Evolutionary conservation across 2,113 vertebrate genomes (phyloP).

Genomic region (Geococcyx californianus): DNA sequence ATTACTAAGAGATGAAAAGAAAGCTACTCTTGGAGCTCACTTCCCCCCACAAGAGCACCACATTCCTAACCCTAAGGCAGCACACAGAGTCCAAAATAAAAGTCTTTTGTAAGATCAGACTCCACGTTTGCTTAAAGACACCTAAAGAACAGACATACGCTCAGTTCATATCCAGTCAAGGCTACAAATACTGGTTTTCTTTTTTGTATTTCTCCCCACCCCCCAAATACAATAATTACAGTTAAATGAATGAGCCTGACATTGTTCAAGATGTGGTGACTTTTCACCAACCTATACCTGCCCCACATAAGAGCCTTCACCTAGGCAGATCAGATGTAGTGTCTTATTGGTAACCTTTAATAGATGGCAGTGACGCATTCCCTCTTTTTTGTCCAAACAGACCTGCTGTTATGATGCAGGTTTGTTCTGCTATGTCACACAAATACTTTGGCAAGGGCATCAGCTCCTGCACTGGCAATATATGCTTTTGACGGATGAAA

Average conservation of each 20-base stretch:
- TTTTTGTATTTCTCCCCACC: slow-evolving; percentile 55
- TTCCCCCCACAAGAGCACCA: slow-evolving; percentile 82
- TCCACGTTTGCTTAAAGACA: slow-evolving; percentile 84
- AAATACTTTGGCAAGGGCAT: slow-evolving; percentile 98
- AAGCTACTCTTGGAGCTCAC: slow-evolving; percentile 83
- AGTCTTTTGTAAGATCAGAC: slow-evolving; percentile 80
- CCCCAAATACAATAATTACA: slow-evolving; percentile 86
- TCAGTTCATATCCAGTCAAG: slow-evolving; percentile 84
- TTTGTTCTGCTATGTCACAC: slow-evolving; percentile 82
- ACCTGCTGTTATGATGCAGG: slow-evolving; percentile 68
- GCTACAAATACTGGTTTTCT: slow-evolving; percentile 84
- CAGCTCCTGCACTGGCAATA: slow-evolving; percentile 97
- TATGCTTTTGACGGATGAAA: slow-evolving; percentile 99
- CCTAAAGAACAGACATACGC: slow-evolving; percentile 81
- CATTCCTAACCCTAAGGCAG: slow-evolving; percentile 86
- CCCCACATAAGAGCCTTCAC: slow-evolving; percentile 65
- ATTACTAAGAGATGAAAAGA: slow-evolving; percentile 83
- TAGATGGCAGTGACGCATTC: slow-evolving; percentile 87
- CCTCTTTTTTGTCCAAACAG: slow-evolving; percentile 77
- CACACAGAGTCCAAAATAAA: slow-evolving; percentile 84
- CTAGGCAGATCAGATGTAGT: slow-evolving; percentile 83
- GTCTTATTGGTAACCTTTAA: slow-evolving; percentile 78
- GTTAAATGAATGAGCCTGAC: slow-evolving; percentile 82
- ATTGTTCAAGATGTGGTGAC: slow-evolving; percentile 73
- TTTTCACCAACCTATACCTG: slow-evolving; percentile 74